Base-by-base conservation (phyloP, 2,888 invertebrate genomes). In the Lathronympha strigana region DNA sequence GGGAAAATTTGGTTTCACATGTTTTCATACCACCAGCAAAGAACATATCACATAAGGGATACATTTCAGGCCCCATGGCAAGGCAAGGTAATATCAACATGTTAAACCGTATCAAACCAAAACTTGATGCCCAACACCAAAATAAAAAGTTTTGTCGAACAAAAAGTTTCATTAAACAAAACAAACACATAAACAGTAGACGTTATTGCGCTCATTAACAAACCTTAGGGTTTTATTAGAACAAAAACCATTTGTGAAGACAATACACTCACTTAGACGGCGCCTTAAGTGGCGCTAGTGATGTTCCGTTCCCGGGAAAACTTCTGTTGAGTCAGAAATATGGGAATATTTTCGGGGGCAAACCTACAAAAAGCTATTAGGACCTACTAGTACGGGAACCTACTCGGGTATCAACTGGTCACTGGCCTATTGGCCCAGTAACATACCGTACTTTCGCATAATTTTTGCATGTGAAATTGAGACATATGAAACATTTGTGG, bases 191-290 rank as follows among this genome's bases (percentile, higher is more conserved):
- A 69, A 71, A 74, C 60, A 57, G 70, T 67, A 69, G 73, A 76
- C 77, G 79, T 83, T 85, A 86, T 83, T 80, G 78, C 78, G 68
- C 80, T 85, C 85, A 89, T 90, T 87, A 88, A 84, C 82, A 84
- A 86, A 82, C 82, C 83, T 83, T 84, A 84, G 83, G 81, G 83
- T 84, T 87, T 86, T 84, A 87, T 87, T 86, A 82, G 82, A 84
- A 86, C 82, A 84, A 88, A 87, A 86, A 87, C 86, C 80, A 86
- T 87, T 81, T 77, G 73, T 73, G 79, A 82, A 89, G 87, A 88
- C 86, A 88, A 88, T 88, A 87, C 82, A 83, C 80, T 82, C 78
- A 76, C 79, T 78, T 82, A 79, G 76, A 71, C 73, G 74, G 76
- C 81, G 77, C 72, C 83, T 83, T 89, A 90, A 90, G 90, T 89